Conservation (phyloP, 2,797 vertebrate species). For the Echiichthys vipera region DNA sequence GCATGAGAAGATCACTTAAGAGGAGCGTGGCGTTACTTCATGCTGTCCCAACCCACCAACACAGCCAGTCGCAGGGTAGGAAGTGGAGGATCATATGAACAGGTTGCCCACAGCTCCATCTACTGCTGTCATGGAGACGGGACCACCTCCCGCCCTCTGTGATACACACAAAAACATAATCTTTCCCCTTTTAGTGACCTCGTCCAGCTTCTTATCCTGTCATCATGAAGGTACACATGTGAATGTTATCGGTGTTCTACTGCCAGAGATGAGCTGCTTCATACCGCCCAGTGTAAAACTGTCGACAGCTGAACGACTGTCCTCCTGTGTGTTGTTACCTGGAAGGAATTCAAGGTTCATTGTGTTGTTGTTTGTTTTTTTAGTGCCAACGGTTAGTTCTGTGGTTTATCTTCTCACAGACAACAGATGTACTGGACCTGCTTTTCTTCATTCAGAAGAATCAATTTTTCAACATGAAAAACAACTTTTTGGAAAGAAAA, state of each 20-base stretch:
- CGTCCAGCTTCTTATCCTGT: neutral
- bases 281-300: constrained; percentile 16
- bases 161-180: constrained; percentile 15
- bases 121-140: constrained; percentile 40
- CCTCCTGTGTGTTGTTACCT: neutral
- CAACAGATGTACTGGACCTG: neutral
- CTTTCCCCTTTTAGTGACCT: neutral
- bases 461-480: neutral
- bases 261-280: constrained; percentile 30
- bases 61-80: constrained; percentile 25
- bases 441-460: neutral
- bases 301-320: neutral
- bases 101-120: constrained; percentile 34
- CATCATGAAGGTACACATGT: constrained; percentile 22
- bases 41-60: neutral
- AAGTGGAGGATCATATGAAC: constrained; percentile 18
- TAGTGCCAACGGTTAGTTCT: constrained; percentile 19
- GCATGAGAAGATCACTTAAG: constrained; percentile 96
- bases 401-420: neutral
- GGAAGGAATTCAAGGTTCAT: neutral
- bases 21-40: neutral
- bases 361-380: neutral
- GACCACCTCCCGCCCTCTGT: neutral
- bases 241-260: constrained; percentile 12
- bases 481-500: neutral